Base-by-base conservation (phyloP, 2,888 invertebrate genomes). In the Crioceris asparagi region DNA sequence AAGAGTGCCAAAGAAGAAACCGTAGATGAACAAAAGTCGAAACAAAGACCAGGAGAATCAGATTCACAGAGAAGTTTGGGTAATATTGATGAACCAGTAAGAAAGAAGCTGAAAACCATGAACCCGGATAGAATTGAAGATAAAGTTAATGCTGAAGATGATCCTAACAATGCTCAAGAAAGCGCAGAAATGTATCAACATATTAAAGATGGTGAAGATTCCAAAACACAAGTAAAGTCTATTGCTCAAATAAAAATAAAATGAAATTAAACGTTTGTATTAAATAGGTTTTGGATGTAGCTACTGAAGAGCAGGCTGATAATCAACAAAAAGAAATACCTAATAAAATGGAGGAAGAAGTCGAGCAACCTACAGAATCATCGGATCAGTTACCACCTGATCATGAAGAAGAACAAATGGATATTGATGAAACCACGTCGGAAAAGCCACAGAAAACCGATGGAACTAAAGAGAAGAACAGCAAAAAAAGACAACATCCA, bases 221-320 rank as follows among this genome's bases (percentile, higher is more conserved):
- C 85, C 53, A 70, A 85, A 55, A 71, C 80, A 37, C 81, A 86
- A 57, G 77, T 79, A 47, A 33, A 21, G 10, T 10, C 21, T 21
- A 6, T 21, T 21, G 21, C 6, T 21, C 21, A 7, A 7, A 10
- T 25, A 18, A 34, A 6, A n/a, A 8, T 10, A 14, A 36, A 6
- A 7, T 3, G 14, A 31, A 21, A 29, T 27, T 26, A 29, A 6
- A 15, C n/a, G 21, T 36, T n/a, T 29, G 11, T 32, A 27, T 34
- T 23, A 35, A 41, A 4, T 35, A 73, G 72, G 72, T 75, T 2
- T 60, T 83, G 46, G 85, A 85, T 49, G 77, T 78, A 33, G 84
- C 84, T 0, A 84, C 83, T 0, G 77, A 84, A 60, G 90, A 92
- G 47, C 91, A 93, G 64, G 82, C 82, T 23, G 71, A 83, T 48